Percentiles rank a stretch among this genome's conserved stretches.
Conservation (phyloP, 2,797 vertebrate species). For the Lepilemur ruficaudatus region DNA sequence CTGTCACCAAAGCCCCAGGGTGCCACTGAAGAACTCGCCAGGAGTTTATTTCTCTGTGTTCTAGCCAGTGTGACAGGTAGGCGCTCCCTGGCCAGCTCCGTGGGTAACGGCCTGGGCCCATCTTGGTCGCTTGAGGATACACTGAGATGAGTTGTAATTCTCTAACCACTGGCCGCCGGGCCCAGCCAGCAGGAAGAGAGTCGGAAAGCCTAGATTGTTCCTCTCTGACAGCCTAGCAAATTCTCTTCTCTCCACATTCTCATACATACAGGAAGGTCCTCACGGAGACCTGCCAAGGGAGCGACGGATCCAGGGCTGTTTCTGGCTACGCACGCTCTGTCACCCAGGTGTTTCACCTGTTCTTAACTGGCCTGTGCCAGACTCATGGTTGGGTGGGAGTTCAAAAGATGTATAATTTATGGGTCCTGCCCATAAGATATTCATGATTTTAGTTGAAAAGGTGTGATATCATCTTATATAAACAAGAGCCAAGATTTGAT, state of each 20-base stretch:
- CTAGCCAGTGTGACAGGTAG: conserved; percentile 47
- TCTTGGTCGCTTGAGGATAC: neutral
- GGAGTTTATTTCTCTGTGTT: conserved; percentile 62
- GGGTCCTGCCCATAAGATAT: neutral
- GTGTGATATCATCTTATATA: neutral
- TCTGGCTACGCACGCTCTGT: neutral
- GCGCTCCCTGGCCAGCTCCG: conserved; percentile 37
- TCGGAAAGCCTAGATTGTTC: neutral
- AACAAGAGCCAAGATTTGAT: neutral
- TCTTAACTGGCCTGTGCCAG: neutral
- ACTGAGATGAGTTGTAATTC: neutral
- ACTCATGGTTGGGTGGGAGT: too few species aligned
- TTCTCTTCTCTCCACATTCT: neutral
- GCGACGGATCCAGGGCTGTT: neutral
- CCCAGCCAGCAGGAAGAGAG: neutral
- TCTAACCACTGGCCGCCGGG: neutral
- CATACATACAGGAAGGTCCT: neutral
- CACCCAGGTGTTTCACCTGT: neutral
- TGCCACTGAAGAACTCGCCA: conserved; percentile 35
- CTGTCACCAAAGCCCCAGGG: conserved; percentile 60
- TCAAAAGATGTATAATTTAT: neutral
- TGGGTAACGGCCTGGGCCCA: conserved; percentile 41
- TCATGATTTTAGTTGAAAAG: neutral
- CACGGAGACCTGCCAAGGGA: neutral
- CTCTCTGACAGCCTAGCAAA: neutral